These are phyloP conservation scores for Ploceus nigricollis DNA, from an alignment of 2,113 vertebrate genomes.

Conservation along the genomic window DNA sequence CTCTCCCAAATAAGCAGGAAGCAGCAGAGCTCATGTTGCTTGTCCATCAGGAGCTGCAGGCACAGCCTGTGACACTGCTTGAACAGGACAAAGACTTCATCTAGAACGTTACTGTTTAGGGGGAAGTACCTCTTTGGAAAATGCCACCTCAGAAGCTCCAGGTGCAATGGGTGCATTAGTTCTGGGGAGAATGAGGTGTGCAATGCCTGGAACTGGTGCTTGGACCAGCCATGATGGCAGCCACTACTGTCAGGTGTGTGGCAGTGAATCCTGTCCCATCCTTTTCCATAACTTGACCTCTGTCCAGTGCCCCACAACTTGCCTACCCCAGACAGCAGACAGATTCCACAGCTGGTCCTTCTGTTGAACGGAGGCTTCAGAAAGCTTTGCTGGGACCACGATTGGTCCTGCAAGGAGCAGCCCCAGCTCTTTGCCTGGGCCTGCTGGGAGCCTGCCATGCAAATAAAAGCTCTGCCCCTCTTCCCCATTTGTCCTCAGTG, in stretches of 20 bases:
- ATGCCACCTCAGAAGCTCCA: not conserved
- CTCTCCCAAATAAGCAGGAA: not conserved
- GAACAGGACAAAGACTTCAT: not conserved
- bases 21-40: not conserved
- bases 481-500: not conserved
- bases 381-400: not conserved
- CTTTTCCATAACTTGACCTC: not conserved
- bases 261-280: not conserved
- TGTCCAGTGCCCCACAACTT: not conserved
- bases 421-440: not conserved
- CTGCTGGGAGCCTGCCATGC: not conserved
- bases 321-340: not conserved
- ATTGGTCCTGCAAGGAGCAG: not conserved
- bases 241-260: not conserved
- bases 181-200: not conserved
- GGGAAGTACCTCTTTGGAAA: not conserved
- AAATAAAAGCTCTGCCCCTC: not conserved
- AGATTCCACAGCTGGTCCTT: not conserved
- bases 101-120: not conserved
- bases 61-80: not conserved
- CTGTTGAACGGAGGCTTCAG: not conserved
- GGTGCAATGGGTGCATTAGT: not conserved
- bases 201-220: accelerated
- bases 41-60: not conserved
- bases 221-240: not conserved